Base-by-base conservation (phyloP, 2,113 vertebrate genomes). In the Colius striatus region DNA sequence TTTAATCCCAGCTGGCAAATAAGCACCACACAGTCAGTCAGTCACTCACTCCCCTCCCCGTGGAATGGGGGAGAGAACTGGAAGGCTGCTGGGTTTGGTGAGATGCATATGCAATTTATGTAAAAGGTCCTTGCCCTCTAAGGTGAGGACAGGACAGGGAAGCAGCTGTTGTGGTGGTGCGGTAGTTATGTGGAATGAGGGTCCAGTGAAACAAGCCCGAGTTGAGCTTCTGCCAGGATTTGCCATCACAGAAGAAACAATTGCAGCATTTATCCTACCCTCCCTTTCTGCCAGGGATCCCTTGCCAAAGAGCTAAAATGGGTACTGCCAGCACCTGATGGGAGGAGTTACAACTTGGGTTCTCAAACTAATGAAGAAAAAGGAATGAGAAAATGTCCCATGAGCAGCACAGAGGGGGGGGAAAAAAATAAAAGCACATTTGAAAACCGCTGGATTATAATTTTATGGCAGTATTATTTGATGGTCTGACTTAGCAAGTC, bases 401-500 rank as follows among this genome's bases (percentile, higher is more conserved):
- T 10, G 43, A 96, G 55, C 17, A 86, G 47, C 25, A 47, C 6
- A n/a, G 53, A 86, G 41, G 48, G 29, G 57, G 57, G 41, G 7
- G 29, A 26, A 30, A 14, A 8, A 14, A 32, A 72, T 36, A 53
- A 26, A 29, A 11, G 36, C 5, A 2, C 74, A 60, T 54, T 60
- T 61, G 68, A 90, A 96, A 96, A 97, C 94, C 94, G 1, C 96
- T 86, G 92, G 76, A 96, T 96, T 96, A 90, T 93, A 96, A 96
- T 96, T 95, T 95, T 90, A 93, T 94, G 83, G 90, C 68, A 77
- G 72, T 48, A 89, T 83, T 96, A 92, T 97, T 90, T 77, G 95
- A 95, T 82, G 80, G 92, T 76, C 95, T 96, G 89, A 95, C 90
- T 93, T 95, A 94, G 95, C 96, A 96, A 95, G 95, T 95, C 95